These are phyloP conservation scores for Momotus momota DNA, from an alignment of 2,797 vertebrate species.

Conservation along the genomic window DNA sequence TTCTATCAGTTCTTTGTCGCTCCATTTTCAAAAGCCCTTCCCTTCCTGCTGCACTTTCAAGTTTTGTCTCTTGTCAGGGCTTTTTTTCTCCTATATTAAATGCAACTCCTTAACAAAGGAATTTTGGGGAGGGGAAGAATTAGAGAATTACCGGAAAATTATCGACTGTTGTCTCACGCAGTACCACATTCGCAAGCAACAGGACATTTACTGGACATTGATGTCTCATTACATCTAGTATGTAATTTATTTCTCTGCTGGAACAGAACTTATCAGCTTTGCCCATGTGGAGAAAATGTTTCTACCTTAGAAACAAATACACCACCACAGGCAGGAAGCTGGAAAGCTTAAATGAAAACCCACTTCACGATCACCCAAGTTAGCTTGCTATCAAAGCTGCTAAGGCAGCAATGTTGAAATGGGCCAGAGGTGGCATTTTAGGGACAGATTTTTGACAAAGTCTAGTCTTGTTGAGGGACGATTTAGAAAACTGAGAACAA, in stretches of 20 bases:
- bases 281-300: conserved; percentile 80
- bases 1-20: not conserved
- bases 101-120: conserved; percentile 29
- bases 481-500: not conserved
- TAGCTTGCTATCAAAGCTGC: not conserved
- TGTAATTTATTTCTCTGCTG: conserved; percentile 84
- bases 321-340: conserved; percentile 73
- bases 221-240: conserved; percentile 79
- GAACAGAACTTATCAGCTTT: conserved; percentile 80
- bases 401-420: not conserved
- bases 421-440: not conserved
- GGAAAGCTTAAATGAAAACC: conserved; percentile 77
- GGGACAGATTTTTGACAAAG: conserved; percentile 11
- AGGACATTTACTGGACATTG: conserved; percentile 73
- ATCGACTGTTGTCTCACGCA: conserved; percentile 53
- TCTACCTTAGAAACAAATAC: conserved; percentile 76
- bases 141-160: conserved; percentile 79
- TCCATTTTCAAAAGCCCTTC: not conserved
- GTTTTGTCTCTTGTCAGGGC: not conserved
- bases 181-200: conserved; percentile 63
- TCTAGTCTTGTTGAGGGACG: not conserved
- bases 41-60: not conserved
- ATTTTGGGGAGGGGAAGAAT: conserved; percentile 12
- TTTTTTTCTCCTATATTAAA: not conserved
- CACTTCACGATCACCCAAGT: conserved; percentile 33